Conservation (phyloP, 2,113 vertebrate species). For the Nibea coibor region DNA sequence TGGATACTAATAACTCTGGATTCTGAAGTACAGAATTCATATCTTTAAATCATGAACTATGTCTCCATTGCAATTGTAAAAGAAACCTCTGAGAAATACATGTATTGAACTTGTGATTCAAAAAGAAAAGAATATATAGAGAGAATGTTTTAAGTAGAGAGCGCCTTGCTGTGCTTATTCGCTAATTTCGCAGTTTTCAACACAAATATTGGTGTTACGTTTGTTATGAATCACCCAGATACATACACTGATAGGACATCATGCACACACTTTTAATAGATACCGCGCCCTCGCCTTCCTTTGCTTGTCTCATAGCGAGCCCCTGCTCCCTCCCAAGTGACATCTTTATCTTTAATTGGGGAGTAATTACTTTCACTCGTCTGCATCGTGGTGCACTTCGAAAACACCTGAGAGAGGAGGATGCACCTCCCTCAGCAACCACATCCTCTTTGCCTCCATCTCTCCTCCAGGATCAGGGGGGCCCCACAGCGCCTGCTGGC, state of each 20-base stretch:
- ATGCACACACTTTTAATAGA: conserved; percentile 16
- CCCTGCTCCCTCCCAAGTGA: conserved; percentile 70
- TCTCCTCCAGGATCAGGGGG: conserved; percentile 68
- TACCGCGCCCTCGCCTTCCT: conserved; percentile 21
- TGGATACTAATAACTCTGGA: conserved; percentile 79
- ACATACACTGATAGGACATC: not conserved
- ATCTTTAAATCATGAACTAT: conserved; percentile 79
- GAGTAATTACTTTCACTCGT: conserved; percentile 77
- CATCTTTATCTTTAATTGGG: conserved; percentile 82
- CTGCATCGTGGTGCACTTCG: conserved; percentile 64
- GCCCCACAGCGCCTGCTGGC: conserved; percentile 67
- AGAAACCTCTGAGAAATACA: conserved; percentile 66
- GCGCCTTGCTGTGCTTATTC: conserved; percentile 6
- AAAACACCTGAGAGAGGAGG: conserved; percentile 81
- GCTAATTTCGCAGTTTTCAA: conserved; percentile 14
- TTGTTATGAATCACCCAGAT: conserved; percentile 14
- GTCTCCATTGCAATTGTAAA: conserved; percentile 76
- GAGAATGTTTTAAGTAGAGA: conserved; percentile 36
- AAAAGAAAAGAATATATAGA: conserved; percentile 58
- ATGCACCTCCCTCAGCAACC: conserved; percentile 74
- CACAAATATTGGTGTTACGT: conserved; percentile 48
- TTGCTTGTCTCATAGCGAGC: conserved; percentile 16
- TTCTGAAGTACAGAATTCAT: conserved; percentile 78
- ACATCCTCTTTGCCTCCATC: conserved; percentile 70
- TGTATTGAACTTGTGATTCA: conserved; percentile 66